Base-by-base conservation (phyloP, 2,113 vertebrate genomes). In the Percopsis transmontana region DNA sequence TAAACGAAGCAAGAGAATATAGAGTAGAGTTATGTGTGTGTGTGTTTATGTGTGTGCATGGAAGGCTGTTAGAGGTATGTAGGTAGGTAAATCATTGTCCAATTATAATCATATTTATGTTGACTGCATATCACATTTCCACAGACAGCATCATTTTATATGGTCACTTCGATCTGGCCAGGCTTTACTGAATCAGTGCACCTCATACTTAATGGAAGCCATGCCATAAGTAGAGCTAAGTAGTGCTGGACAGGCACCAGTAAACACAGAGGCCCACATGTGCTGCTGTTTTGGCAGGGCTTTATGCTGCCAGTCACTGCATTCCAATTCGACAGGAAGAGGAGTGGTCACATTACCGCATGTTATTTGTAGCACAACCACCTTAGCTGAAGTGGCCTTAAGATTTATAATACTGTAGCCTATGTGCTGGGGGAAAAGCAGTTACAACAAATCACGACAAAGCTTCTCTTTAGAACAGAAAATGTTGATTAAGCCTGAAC, bases 141-240 rank as follows among this genome's bases (percentile, higher is more conserved):
- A 58, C 21, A 42, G 51, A 70, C 20, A 53, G 66, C 60, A 47
- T 72, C 38, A 67, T 60, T 70, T 76, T 84, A 86, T 68, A 86
- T 57, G 38, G 69, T 51, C 4, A 33, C 63, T 74, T 44, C 33
- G 59, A 75, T 80, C 65, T 73, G 74, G 68, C 68, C 13, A n/a
- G 23, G 60, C 56, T 55, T 65, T 74, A 56, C 77, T 72, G 72
- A 90, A 73, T 83, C 71, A 72, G 40, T 55, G 68, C 53, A 57
- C 48, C 70, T 81, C 83, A 86, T 86, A 76, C 85, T 86, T 83
- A 81, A 88, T 82, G 79, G 71, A 54, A 55, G 54, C 63, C 14
- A 20, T 70, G 61, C 74, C 24, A 2, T 68, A 78, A 88, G 70
- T 63, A 70, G 64, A 69, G 60, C 21, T 72, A 80, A 79, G 80